A percentile compares a stretch with the other conserved stretches of the same genome.
These are phyloP conservation scores for Carabus problematicus DNA, from an alignment of 2,888 invertebrate species.

Conservation along the genomic window DNA sequence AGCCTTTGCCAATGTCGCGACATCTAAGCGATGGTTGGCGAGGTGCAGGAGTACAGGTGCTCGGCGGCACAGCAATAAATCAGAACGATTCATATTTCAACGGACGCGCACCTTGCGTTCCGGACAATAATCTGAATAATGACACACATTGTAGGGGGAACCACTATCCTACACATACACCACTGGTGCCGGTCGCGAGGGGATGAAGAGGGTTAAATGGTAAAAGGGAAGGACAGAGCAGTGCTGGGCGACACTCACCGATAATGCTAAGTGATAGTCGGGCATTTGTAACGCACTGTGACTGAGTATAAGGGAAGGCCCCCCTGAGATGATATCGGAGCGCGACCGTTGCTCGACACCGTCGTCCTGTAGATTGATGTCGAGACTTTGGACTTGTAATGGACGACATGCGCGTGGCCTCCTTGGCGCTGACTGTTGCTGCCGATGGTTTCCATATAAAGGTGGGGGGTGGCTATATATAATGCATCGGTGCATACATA, in stretches of 20 bases:
- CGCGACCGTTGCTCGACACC: slow-evolving; percentile 13
- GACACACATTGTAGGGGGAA: slow-evolving; percentile 16
- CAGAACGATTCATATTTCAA: slow-evolving; percentile 22
- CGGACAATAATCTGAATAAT: slow-evolving; percentile 37
- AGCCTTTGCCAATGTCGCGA: no score
- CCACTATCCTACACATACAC: background rate
- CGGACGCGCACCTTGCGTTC: slow-evolving; percentile 20
- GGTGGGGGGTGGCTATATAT: no score
- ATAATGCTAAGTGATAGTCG: slow-evolving; percentile 41
- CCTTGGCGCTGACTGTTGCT: background rate
- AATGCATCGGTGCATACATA: background rate
- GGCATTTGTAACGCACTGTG: slow-evolving; percentile 34
- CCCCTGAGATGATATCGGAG: slow-evolving; percentile 32
- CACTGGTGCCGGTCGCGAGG: background rate
- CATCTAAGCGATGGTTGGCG: no score
- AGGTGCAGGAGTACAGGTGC: no score
- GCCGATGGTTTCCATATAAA: background rate
- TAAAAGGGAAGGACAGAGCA: slow-evolving; percentile 19
- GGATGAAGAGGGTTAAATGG: slow-evolving; percentile 1
- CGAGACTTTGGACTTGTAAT: slow-evolving; percentile 37
- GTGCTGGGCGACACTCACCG: slow-evolving; percentile 27
- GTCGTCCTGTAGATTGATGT: slow-evolving; percentile 31
- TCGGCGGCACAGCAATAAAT: background rate
- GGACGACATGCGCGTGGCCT: slow-evolving; percentile 23
- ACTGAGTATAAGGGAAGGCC: slow-evolving; percentile 21